Percentiles rank a stretch among this genome's conserved stretches.
phyloP scores from a whole-genome alignment of 2,888 invertebrate genomes.

The Habroteleia sp. region DNA sequence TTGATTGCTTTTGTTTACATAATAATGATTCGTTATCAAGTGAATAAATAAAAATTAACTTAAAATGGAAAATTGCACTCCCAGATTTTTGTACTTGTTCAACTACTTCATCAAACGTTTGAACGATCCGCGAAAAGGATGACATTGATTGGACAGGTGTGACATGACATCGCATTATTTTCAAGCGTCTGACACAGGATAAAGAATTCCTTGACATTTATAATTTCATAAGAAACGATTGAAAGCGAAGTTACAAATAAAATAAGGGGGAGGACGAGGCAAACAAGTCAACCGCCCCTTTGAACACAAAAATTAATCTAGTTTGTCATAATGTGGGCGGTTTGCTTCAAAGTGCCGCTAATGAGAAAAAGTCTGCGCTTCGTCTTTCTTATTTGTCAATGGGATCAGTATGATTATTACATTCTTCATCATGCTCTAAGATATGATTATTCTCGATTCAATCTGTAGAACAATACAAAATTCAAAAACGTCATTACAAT shows the following conservation, averaged over 20 bases:
- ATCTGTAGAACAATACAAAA: slow-evolving; percentile 17
- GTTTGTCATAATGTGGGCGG: slow-evolving; percentile 81
- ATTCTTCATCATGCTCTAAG: slow-evolving; percentile 59
- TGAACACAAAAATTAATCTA: slow-evolving; percentile 80
- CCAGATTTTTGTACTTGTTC: slow-evolving; percentile 45
- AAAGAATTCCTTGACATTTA: slow-evolving; percentile 74
- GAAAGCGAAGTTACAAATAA: slow-evolving; percentile 65
- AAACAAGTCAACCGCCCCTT: too few species aligned
- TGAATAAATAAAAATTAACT: slow-evolving; percentile 50
- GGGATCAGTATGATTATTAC: slow-evolving; percentile 74
- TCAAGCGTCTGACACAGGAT: slow-evolving; percentile 53
- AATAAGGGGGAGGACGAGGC: too few species aligned
- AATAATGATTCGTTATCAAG: slow-evolving; percentile 55
- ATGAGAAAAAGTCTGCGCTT: slow-evolving; percentile 78
- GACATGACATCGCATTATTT: slow-evolving; percentile 63
- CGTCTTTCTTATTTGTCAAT: slow-evolving; percentile 78
- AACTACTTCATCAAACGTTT: slow-evolving; percentile 58
- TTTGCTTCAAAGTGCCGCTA: slow-evolving; percentile 81
- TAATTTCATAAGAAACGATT: slow-evolving; percentile 80
- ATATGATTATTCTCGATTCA: slow-evolving; percentile 23
- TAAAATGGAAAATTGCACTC: slow-evolving; percentile 26
- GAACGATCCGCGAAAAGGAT: slow-evolving; percentile 53
- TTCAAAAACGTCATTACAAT: slow-evolving; percentile 17
- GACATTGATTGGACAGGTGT: slow-evolving; percentile 66
- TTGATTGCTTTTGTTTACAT: too few species aligned